These are phyloP conservation scores for Hipposideros larvatus DNA, from an alignment of 2,797 vertebrate genomes.

Conservation along the genomic window DNA sequence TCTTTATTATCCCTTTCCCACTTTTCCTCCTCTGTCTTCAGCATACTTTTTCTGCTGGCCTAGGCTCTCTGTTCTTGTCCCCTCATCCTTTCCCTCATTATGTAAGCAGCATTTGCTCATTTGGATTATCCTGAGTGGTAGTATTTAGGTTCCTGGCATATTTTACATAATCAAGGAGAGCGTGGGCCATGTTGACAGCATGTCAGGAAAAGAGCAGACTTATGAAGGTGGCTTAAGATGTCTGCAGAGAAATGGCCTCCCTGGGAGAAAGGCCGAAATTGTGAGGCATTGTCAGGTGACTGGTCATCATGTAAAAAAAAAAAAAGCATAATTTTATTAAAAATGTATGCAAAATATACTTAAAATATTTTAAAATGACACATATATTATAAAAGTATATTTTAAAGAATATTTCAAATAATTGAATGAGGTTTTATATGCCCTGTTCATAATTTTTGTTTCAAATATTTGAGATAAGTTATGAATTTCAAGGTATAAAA, in stretches of 20 bases:
- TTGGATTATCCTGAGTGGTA: background rate
- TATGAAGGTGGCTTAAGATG: background rate
- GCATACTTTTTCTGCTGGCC: background rate
- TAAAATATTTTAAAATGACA: background rate
- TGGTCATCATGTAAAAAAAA: background rate
- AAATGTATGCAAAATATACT: background rate
- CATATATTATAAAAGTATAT: background rate
- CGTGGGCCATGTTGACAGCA: background rate
- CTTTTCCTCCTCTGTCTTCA: background rate
- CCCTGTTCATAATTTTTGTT: conserved; percentile 24
- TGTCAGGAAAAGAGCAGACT: background rate
- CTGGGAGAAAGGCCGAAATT: background rate
- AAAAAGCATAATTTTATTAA: background rate
- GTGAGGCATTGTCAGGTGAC: background rate
- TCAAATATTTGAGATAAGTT: background rate
- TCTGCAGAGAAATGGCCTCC: background rate
- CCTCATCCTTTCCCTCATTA: background rate
- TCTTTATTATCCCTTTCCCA: background rate
- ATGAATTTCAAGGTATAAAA: conserved; percentile 17
- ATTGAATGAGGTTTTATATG: background rate
- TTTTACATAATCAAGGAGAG: background rate
- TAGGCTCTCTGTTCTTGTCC: background rate
- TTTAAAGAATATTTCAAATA: conserved; percentile 10
- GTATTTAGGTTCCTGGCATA: conserved; percentile 4
- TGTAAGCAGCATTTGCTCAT: background rate